Evolutionary conservation across 2,797 vertebrate species (phyloP).

Genomic region (Lepilemur septentrionalis): DNA sequence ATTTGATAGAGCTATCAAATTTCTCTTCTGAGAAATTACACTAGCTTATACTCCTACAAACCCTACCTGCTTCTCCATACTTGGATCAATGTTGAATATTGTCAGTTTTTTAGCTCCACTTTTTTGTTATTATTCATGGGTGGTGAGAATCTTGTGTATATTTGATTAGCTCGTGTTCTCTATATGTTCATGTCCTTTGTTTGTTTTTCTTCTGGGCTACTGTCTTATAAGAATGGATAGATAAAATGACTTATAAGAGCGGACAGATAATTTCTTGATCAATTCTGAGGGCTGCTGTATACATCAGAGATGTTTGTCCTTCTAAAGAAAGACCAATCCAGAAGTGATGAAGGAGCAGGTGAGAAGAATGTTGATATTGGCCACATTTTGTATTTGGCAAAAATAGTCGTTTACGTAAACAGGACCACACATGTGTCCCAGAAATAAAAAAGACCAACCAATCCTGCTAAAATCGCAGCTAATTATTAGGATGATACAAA

Average conservation of each 20-base stretch:
- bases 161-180: background rate
- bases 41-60: background rate
- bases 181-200: background rate
- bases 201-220: background rate
- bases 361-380: background rate
- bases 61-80: background rate
- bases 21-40: slow-evolving; percentile 25
- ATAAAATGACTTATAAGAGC: background rate
- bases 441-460: background rate
- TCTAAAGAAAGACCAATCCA: background rate
- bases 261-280: background rate
- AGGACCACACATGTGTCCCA: background rate
- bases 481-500: background rate
- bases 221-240: background rate
- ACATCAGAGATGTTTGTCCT: background rate
- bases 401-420: slow-evolving; percentile 10
- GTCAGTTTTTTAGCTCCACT: background rate
- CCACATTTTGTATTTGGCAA: background rate
- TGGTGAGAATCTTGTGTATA: background rate
- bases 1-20: background rate
- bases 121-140: background rate
- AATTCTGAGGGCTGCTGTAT: background rate
- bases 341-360: background rate
- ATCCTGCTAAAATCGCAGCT: background rate
- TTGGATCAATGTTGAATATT: background rate